Percentiles rank a stretch among this genome's conserved stretches.
phyloP scores from a whole-genome alignment of 2,797 vertebrate species.

The Propithecus deckenii region DNA sequence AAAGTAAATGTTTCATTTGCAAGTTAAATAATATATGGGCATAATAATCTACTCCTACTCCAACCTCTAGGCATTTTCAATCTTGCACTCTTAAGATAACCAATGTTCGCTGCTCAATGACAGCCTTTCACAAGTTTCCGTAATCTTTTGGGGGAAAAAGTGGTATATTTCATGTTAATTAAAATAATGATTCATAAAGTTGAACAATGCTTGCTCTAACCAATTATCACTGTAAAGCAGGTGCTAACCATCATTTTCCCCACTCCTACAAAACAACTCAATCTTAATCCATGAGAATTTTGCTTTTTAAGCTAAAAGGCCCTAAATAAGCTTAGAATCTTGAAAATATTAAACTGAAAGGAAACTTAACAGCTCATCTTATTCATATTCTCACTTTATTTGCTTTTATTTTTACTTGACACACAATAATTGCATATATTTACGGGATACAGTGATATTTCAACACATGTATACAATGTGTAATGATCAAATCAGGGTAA shows the following conservation, averaged over 20 bases:
- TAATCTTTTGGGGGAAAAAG: background rate
- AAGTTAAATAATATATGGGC: background rate
- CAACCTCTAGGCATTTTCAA: background rate
- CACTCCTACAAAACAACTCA: background rate
- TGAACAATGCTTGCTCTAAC: background rate
- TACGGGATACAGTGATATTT: background rate
- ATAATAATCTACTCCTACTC: background rate
- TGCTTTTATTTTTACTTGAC: background rate
- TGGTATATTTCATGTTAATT: background rate
- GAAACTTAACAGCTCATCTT: background rate
- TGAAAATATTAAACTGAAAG: background rate
- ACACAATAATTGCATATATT: background rate
- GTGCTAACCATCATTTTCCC: background rate
- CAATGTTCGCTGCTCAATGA: background rate
- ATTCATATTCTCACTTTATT: background rate
- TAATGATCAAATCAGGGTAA: background rate
- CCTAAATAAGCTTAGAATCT: background rate
- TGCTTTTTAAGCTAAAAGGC: background rate
- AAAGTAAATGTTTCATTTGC: background rate
- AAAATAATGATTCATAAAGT: conserved; percentile 34
- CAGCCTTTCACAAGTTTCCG: background rate
- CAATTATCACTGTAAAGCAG: conserved; percentile 36
- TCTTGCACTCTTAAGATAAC: background rate
- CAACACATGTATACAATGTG: background rate
- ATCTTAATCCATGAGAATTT: background rate